phyloP scores from a whole-genome alignment of 2,113 vertebrate species.

The Phrynocephalus versicolor region DNA sequence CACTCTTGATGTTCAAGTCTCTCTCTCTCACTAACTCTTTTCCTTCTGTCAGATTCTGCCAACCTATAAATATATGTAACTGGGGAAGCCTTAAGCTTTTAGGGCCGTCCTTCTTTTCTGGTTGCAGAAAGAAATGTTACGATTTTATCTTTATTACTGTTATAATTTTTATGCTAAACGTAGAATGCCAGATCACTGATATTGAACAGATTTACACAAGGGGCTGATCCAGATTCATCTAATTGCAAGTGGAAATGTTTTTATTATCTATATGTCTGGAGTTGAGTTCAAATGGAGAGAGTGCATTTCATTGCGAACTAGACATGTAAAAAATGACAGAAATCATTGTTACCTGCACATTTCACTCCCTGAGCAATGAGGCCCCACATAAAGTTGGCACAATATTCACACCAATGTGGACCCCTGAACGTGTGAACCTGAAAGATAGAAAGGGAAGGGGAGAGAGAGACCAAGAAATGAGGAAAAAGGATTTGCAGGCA shows the following conservation, averaged over 20 bases:
- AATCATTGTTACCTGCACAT: conserved; percentile 88
- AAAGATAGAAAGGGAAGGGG: conserved; percentile 64
- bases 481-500: conserved; percentile 21
- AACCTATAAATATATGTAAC: neutral
- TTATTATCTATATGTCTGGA: neutral
- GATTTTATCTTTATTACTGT: neutral
- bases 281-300: neutral
- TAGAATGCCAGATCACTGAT: neutral
- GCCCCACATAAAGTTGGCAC: conserved; percentile 99
- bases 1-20: neutral
- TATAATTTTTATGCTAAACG: neutral
- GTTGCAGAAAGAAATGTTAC: no score
- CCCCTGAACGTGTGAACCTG: conserved; percentile 98
- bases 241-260: fast-evolving
- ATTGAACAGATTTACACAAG: neutral
- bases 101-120: neutral
- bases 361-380: conserved; percentile 99
- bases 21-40: neutral
- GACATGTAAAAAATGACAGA: neutral
- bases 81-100: neutral
- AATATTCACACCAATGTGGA: conserved; percentile 99
- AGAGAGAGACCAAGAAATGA: conserved; percentile 44
- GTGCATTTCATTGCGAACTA: neutral
- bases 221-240: neutral
- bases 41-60: neutral